Evolutionary conservation across 2,113 vertebrate species (phyloP), one percentile per base, ranked within the genome.

Genomic region (Apistogramma diplotaenia): DNA sequence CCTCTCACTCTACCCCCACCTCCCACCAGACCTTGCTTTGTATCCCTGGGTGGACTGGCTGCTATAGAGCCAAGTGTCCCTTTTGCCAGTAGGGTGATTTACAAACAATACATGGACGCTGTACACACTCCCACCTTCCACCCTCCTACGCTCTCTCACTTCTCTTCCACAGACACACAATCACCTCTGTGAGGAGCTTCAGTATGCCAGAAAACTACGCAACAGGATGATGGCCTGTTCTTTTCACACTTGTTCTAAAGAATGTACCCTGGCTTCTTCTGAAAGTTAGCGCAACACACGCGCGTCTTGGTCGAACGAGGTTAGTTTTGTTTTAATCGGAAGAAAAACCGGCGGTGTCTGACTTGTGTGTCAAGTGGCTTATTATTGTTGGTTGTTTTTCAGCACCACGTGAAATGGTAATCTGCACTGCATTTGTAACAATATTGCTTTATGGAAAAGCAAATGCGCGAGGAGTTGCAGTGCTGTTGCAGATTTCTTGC

Each of bases 21-120:
- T 85, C 87, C 85, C 82, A 65, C 55, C 19, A 51, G 76, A 89
- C 78, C 82, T 74, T 25, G 46, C 84, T 87, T 87, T 89, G 71
- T 78, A 49, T 89, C 89, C 85, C 76, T 85, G 76, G 84, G 87
- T 91, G 90, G 89, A 92, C 89, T 89, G 92, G 84, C 87, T 83
- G 85, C 83, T 89, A 84, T 89, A 84, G 89, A 92, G 85, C 89
- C 59, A 61, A 92, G 85, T 87, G 89, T 92, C 91, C 89, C 85
- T 90, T 92, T 91, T 88, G 91, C 93, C 93, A 93, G 85, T 87
- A 84, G 87, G 91, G 92, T 87, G 93, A 94, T 94, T 93, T 94
- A 92, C 93, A 94, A 94, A 94, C 93, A 93, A 94, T 93, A 87
- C 91, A 93, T 92, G 88, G 89, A 93, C 81, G 82, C 87, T 91